Percentiles rank a stretch among this genome's conserved stretches.
Evolutionary conservation across 2,888 invertebrate species (phyloP).

Genomic region (Tetramorium bicarinatum): DNA sequence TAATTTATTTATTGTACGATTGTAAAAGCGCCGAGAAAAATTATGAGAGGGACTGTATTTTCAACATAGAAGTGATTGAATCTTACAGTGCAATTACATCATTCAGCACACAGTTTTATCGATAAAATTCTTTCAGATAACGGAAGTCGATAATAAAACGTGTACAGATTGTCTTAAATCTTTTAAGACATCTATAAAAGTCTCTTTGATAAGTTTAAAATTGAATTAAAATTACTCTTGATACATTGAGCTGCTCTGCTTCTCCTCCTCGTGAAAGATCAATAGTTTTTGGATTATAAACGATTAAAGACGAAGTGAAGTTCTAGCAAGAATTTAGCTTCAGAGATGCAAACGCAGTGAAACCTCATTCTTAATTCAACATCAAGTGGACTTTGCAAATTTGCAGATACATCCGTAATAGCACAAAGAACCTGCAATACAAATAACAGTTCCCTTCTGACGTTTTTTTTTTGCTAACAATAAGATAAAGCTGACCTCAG

Average conservation of each 20-base stretch:
- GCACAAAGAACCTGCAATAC: neutral
- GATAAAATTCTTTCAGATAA: constrained; percentile 20
- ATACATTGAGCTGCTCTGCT: neutral
- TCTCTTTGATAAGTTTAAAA: neutral
- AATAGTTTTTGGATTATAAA: neutral
- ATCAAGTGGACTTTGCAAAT: neutral
- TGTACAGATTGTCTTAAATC: constrained; percentile 17
- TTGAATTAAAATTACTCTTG: neutral
- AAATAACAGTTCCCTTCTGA: neutral
- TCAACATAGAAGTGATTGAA: neutral
- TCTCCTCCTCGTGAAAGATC: neutral
- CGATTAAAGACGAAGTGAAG: neutral
- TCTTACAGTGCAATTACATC: constrained; percentile 25
- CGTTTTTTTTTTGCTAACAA: neutral
- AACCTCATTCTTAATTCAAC: constrained; percentile 26
- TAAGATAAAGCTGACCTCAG: neutral
- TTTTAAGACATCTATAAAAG: neutral
- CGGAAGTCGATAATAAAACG: constrained; percentile 12
- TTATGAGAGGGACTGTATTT: neutral
- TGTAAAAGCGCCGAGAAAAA: neutral
- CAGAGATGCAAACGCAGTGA: neutral
- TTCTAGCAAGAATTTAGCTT: neutral
- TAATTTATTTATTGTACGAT: constrained; percentile 3
- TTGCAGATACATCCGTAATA: neutral
- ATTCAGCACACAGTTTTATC: constrained; percentile 22